Conservation (phyloP, 2,113 vertebrate species). For the Neolamprologus fasciatus region DNA sequence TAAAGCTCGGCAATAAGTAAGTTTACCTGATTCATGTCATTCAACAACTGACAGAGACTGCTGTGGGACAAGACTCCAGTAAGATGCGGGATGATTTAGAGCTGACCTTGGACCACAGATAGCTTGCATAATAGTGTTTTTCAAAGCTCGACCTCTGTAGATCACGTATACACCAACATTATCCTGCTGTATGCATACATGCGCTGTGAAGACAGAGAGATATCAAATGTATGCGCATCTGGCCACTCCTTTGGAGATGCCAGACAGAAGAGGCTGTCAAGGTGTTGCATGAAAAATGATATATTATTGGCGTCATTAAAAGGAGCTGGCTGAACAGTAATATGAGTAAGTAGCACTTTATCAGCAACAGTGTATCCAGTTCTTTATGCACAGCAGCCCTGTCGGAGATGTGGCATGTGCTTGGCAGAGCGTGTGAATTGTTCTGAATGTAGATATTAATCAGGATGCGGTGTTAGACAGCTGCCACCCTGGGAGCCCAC, state of each 20-base stretch:
- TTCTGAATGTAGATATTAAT: conserved; percentile 68
- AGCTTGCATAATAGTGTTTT: conserved; percentile 11
- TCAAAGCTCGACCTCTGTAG: conserved; percentile 15
- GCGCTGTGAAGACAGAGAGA: not conserved
- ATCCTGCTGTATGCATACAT: not conserved
- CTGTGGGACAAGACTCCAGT: not conserved
- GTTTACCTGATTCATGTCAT: conserved; percentile 52
- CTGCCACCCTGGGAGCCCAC: conserved; percentile 49
- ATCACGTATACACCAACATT: conserved; percentile 24
- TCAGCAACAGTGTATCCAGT: conserved; percentile 32
- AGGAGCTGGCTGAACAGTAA: conserved; percentile 21
- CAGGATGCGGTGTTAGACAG: conserved; percentile 62
- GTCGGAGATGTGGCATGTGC: conserved; percentile 9
- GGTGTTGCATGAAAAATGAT: not conserved
- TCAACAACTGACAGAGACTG: conserved; percentile 28
- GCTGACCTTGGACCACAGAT: conserved; percentile 45
- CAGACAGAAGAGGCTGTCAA: not conserved
- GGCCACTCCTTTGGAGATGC: not conserved
- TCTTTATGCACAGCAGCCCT: conserved; percentile 3
- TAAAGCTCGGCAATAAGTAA: conserved; percentile 56
- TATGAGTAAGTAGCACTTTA: conserved; percentile 36
- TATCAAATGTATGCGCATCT: not conserved
- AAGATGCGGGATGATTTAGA: conserved; percentile 23
- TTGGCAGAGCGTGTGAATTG: conserved; percentile 44
- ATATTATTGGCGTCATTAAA: conserved; percentile 21